These are phyloP conservation scores for Myzus persicae DNA, from an alignment of 1,140 invertebrate species.

Conservation along the genomic window DNA sequence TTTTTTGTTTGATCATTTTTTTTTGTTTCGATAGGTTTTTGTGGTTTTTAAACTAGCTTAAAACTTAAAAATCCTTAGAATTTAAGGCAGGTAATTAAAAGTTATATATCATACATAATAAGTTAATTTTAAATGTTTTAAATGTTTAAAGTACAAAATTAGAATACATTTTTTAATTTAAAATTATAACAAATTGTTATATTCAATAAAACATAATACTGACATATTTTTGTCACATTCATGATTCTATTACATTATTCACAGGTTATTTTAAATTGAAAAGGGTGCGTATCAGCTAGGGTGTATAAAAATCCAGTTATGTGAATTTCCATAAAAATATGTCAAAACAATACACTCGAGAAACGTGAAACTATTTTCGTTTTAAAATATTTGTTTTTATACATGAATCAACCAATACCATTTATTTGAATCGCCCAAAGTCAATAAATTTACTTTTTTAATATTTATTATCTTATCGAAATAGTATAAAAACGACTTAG, in stretches of 20 bases:
- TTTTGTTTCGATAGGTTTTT: not conserved
- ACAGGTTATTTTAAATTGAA: not conserved
- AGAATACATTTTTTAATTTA: not conserved
- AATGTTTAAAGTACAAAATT: not conserved
- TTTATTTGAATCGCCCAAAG: not conserved
- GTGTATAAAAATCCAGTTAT: not conserved
- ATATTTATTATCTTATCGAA: not conserved
- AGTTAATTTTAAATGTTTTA: not conserved
- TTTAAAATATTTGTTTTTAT: conserved; percentile 3
- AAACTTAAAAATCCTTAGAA: not conserved
- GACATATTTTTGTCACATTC: not conserved
- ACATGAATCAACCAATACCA: not conserved
- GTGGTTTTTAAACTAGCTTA: not conserved
- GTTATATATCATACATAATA: not conserved
- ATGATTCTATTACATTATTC: not conserved
- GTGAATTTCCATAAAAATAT: not conserved
- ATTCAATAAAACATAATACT: not conserved
- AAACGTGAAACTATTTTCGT: not conserved
- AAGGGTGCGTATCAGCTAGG: not conserved
- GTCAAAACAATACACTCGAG: not conserved
- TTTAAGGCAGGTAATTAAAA: not conserved
- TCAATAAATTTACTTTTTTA: not conserved
- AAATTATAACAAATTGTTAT: not conserved
- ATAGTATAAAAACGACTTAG: not conserved
- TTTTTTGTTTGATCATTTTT: not conserved